Conservation (phyloP, 2,888 invertebrate genomes). For the Electrophaes corylata region DNA sequence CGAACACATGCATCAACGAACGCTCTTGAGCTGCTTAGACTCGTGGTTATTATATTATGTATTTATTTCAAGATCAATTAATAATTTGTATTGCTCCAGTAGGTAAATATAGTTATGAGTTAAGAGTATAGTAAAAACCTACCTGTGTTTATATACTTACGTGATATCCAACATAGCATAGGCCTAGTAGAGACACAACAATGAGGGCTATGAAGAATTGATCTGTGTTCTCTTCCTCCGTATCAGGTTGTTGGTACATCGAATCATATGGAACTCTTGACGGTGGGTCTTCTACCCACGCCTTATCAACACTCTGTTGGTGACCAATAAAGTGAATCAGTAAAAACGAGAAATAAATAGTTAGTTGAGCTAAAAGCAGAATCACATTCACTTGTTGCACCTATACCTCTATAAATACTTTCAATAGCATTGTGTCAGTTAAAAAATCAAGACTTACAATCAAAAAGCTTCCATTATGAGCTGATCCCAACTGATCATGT, state of each 20-base stretch:
- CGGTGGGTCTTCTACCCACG: constrained; percentile 94
- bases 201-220: constrained; percentile 92
- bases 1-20: too few species aligned
- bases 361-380: background rate
- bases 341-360: background rate
- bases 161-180: constrained; percentile 87
- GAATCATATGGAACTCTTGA: constrained; percentile 90
- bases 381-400: background rate
- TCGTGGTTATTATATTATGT: too few species aligned
- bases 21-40: too few species aligned
- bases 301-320: constrained; percentile 88
- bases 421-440: background rate
- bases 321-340: constrained; percentile 28
- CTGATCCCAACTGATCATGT: constrained; percentile 67
- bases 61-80: too few species aligned
- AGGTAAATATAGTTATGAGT: background rate
- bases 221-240: constrained; percentile 91
- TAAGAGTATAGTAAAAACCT: too few species aligned
- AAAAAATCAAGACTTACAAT: constrained; percentile 57
- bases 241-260: constrained; percentile 88
- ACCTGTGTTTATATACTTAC: constrained; percentile 75
- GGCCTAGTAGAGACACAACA: constrained; percentile 87
- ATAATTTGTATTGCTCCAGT: background rate
- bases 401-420: too few species aligned
- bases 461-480: constrained; percentile 76